A percentile compares a stretch with the other conserved stretches of the same genome.
Conservation (phyloP, 2,797 vertebrate species). For the Galaxias olidus region DNA sequence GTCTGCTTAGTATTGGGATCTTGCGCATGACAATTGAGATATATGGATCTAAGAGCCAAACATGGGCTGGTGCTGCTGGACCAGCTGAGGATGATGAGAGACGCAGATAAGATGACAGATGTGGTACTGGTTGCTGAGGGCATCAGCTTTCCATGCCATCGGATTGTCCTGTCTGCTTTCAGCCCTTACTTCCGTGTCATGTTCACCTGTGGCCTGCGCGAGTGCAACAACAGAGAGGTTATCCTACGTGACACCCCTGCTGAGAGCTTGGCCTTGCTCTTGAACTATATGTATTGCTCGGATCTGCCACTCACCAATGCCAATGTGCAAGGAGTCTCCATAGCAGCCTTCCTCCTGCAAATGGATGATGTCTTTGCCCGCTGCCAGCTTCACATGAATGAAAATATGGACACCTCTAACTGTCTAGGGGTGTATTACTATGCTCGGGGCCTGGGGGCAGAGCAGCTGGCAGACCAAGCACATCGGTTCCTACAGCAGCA, state of each 20-base stretch:
- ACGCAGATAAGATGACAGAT: slow-evolving; percentile 85
- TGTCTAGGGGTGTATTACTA: slow-evolving; percentile 94
- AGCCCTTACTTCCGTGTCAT: slow-evolving; percentile 98
- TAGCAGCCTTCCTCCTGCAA: slow-evolving; percentile 90
- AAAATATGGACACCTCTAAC: slow-evolving; percentile 95
- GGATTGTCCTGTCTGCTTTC: slow-evolving; percentile 89
- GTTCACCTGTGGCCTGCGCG: slow-evolving; percentile 94
- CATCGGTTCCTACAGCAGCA: slow-evolving; percentile 85
- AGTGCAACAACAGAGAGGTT: slow-evolving; percentile 86
- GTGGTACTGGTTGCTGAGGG: slow-evolving; percentile 90
- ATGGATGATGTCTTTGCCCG: slow-evolving; percentile 89
- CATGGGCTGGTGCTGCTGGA: slow-evolving; percentile 85
- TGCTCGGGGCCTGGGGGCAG: slow-evolving; percentile 90
- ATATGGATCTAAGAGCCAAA: slow-evolving; percentile 75
- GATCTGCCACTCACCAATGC: slow-evolving; percentile 80
- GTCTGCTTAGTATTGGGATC: slow-evolving; percentile 6
- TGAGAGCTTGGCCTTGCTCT: slow-evolving; percentile 83
- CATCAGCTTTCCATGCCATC: slow-evolving; percentile 91
- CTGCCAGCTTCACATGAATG: slow-evolving; percentile 91
- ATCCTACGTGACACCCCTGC: slow-evolving; percentile 83
- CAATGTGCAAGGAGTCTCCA: slow-evolving; percentile 91
- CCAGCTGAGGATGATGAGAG: slow-evolving; percentile 88
- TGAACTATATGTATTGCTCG: slow-evolving; percentile 91
- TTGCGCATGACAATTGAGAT: slow-evolving; percentile 10
- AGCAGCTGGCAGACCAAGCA: slow-evolving; percentile 86